These are phyloP conservation scores for Poeciliopsis paucimaculata DNA, from an alignment of 2,797 vertebrate species.

Conservation along the genomic window DNA sequence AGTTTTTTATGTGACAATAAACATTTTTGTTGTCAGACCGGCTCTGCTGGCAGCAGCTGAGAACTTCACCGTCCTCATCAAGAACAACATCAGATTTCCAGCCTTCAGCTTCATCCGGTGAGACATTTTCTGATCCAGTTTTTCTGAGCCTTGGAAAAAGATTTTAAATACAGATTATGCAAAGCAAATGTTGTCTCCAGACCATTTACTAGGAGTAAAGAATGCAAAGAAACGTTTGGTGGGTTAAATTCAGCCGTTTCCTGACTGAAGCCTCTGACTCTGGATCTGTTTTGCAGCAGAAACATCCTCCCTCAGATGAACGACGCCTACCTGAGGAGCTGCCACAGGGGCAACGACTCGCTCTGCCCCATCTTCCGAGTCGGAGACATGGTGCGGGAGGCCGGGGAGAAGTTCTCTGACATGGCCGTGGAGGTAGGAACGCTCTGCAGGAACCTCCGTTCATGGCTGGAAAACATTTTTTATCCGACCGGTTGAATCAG, in stretches of 20 bases:
- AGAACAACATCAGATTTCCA: constrained; percentile 88
- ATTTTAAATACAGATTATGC: neutral
- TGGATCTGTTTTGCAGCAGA: constrained; percentile 64
- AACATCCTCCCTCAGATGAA: constrained; percentile 86
- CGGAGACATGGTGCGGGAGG: constrained; percentile 82
- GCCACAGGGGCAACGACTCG: constrained; percentile 67
- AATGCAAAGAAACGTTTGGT: neutral
- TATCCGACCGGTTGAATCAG: neutral
- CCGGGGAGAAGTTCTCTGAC: constrained; percentile 84
- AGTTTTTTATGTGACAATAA: neutral
- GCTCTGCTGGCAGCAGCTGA: constrained; percentile 84
- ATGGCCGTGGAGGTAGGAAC: constrained; percentile 84
- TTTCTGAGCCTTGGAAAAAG: no score
- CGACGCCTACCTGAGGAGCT: constrained; percentile 75
- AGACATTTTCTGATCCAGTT: constrained; percentile 36
- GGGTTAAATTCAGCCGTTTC: neutral
- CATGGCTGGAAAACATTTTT: neutral
- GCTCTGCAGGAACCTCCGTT: neutral
- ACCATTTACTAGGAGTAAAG: neutral
- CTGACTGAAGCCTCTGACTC: neutral
- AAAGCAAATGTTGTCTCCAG: neutral
- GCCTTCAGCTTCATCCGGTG: constrained; percentile 86
- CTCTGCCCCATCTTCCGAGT: constrained; percentile 89
- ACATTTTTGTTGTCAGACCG: constrained; percentile 71
- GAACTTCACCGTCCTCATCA: constrained; percentile 91